Conservation (phyloP, 2,888 invertebrate genomes). For the Neoaliturus tenellus region DNA sequence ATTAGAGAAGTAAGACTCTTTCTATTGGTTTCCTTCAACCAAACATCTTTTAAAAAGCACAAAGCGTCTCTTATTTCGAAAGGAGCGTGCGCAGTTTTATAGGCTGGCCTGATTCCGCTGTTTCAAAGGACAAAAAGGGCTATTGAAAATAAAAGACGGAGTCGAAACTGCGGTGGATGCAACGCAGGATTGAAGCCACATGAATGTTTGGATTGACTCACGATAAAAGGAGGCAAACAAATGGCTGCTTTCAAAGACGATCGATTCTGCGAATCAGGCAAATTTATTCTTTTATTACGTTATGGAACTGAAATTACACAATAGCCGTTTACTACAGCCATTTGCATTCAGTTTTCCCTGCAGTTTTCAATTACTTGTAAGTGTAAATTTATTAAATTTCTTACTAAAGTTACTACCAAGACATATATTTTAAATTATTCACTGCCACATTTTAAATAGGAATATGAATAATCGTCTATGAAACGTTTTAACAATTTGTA, state of each 20-base stretch:
- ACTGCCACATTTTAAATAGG: too few relatives aligned
- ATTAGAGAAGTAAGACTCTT: background rate
- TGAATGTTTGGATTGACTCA: conserved; percentile 31
- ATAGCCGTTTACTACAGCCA: too few relatives aligned
- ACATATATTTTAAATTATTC: too few relatives aligned
- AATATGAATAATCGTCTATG: too few relatives aligned
- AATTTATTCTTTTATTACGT: background rate
- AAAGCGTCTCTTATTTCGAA: conserved; percentile 27
- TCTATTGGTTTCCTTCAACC: conserved; percentile 6
- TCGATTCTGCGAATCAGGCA: background rate
- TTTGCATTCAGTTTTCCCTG: too few relatives aligned
- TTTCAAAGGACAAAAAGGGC: conserved; percentile 19
- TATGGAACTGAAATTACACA: background rate
- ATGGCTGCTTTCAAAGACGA: background rate
- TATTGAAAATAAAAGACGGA: conserved; percentile 29
- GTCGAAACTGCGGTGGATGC: conserved; percentile 3
- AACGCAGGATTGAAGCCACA: conserved; percentile 22
- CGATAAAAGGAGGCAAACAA: conserved; percentile 33
- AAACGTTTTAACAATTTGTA: too few relatives aligned
- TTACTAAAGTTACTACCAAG: too few relatives aligned
- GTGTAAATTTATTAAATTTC: too few relatives aligned
- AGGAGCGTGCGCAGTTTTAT: background rate
- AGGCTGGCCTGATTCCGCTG: background rate
- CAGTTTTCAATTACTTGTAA: too few relatives aligned
- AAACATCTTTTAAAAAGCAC: background rate